Evolutionary conservation across 2,888 invertebrate species (phyloP).

Genomic region (Hoplodrina blanda): DNA sequence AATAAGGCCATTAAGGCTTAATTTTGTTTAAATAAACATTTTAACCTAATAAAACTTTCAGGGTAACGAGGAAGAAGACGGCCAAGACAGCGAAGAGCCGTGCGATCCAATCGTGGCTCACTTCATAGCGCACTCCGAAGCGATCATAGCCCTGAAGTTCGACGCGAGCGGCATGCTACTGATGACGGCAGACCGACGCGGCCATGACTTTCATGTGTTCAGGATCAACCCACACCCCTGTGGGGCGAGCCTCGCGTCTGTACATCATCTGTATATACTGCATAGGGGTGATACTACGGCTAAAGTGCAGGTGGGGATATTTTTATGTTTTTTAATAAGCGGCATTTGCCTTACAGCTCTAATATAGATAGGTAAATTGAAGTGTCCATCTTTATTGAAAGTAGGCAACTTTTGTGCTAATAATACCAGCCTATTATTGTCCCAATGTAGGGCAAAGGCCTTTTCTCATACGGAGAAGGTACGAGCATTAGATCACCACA

Average conservation of each 20-base stretch:
- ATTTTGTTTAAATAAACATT: no score
- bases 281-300: slow-evolving; percentile 99
- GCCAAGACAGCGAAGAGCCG: slow-evolving; percentile 91
- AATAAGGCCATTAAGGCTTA: no score
- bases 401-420: no score
- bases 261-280: slow-evolving; percentile 98
- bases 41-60: slow-evolving; percentile 51
- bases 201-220: slow-evolving; percentile 99
- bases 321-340: neutral
- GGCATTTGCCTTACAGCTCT: no score
- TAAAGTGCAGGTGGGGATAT: slow-evolving; percentile 93
- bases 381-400: no score
- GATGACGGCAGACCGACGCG: slow-evolving; percentile 97
- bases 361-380: no score
- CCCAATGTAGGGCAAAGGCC: no score
- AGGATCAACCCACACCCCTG: slow-evolving; percentile 98
- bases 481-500: no score
- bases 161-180: slow-evolving; percentile 97
- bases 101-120: slow-evolving; percentile 96
- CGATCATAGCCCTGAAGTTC: slow-evolving; percentile 97
- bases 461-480: no score
- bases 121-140: slow-evolving; percentile 96
- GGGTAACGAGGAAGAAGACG: slow-evolving; percentile 89
- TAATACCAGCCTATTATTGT: no score
- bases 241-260: slow-evolving; percentile 95